Base-by-base conservation (phyloP, 2,113 vertebrate species). In the Trematocara zebra region DNA sequence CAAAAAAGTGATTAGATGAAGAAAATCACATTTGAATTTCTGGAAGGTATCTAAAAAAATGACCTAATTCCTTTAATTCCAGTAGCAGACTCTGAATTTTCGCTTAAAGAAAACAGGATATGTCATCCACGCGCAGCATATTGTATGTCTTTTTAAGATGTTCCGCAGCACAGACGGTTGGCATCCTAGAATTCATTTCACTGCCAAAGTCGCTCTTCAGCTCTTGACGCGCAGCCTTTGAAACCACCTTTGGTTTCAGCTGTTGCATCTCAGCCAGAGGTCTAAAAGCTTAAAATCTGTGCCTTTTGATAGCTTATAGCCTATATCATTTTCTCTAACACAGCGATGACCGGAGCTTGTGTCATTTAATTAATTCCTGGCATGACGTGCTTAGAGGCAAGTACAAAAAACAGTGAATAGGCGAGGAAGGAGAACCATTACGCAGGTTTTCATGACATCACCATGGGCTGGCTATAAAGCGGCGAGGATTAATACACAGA, bases 391-490 rank as follows among this genome's bases (percentile, higher is more conserved):
- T 89, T 83, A 33, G 84, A 88, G 86, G 92, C 93, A 95, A 93
- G 93, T 94, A 93, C 61, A 88, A 90, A 87, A 90, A 88, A 87
- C 44, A 51, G 15, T 49, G 80, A 86, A 83, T 85, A 93, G 92
- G 91, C 88, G 56, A 80, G 86, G 72, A 93, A 90, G 91, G 83
- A 91, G 87, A 88, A 82, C 91, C 91, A 94, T 95, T 96, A 95
- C 94, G 93, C 95, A 96, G 95, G 95, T 94, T 95, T 87, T 85
- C 86, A 94, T 96, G 94, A 96, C 95, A 96, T 96, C 95, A 96
- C 81, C 91, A 84, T 56, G 86, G 89, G 90, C 84, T 89, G 92
- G 87, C 94, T 96, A 96, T 96, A 97, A 95, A 96, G 91, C 87
- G 18, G 42, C 74, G 93, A 89, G 93, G 92, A 87, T 91, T 87